phyloP scores from a whole-genome alignment of 2,888 invertebrate species.

The Drosophila cracens region DNA sequence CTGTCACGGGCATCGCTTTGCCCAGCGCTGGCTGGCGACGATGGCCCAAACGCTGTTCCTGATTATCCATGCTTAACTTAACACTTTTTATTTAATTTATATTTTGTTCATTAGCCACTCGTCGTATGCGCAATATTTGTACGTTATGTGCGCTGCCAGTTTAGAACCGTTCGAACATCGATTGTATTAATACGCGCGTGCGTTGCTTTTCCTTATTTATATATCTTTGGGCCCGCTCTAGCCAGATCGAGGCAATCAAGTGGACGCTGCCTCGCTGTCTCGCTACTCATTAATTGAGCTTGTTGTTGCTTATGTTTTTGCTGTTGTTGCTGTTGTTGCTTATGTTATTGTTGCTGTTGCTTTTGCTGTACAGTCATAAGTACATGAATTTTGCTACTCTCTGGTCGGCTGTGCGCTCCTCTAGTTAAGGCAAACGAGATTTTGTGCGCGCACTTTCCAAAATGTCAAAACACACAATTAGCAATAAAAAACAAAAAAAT shows the following conservation, averaged over 20 bases:
- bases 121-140: conserved; percentile 54
- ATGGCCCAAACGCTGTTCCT: conserved; percentile 73
- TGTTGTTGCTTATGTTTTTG: conserved; percentile 25
- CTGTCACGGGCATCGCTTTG: conserved; percentile 84
- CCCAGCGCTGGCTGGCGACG: conserved; percentile 82
- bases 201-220: conserved; percentile 85
- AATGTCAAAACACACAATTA: conserved; percentile 69
- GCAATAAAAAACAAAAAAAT: conserved; percentile 23
- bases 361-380: conserved; percentile 55
- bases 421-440: conserved; percentile 74
- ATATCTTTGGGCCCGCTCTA: conserved; percentile 76
- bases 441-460: conserved; percentile 72
- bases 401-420: conserved; percentile 40
- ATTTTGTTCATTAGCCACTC: conserved; percentile 31
- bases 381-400: conserved; percentile 54
- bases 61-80: conserved; percentile 25
- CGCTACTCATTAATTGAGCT: conserved; percentile 58
- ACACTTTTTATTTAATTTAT: conserved; percentile 9
- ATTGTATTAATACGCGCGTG: conserved; percentile 79
- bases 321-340: conserved; percentile 26
- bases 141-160: conserved; percentile 40
- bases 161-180: conserved; percentile 65
- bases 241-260: conserved; percentile 84
- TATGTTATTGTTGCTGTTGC: conserved; percentile 21
- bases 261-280: conserved; percentile 62